phyloP scores from a whole-genome alignment of 2,797 vertebrate genomes.

The Lophotriccus pileatus region DNA sequence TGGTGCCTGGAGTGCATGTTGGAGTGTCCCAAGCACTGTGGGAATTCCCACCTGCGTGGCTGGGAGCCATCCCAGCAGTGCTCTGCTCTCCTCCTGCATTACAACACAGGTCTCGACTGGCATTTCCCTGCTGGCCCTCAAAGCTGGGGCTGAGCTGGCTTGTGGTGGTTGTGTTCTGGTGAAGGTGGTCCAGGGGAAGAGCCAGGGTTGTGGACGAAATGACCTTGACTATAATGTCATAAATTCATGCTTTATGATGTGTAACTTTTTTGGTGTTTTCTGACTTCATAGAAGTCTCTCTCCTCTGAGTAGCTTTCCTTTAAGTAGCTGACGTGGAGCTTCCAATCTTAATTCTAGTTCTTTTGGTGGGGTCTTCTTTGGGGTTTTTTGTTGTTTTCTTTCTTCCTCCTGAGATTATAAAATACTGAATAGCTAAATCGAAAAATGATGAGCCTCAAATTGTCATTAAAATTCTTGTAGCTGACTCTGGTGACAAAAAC shows the following conservation, averaged over 20 bases:
- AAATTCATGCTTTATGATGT: not conserved
- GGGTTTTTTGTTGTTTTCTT: not conserved
- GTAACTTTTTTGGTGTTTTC: not conserved
- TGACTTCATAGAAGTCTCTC: not conserved
- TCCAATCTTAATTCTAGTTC: not conserved
- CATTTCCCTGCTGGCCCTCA: not conserved
- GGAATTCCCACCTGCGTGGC: not conserved
- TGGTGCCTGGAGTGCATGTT: not conserved
- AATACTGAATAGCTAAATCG: not conserved
- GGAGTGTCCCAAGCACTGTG: not conserved
- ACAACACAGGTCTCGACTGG: not conserved
- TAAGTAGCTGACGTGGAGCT: not conserved
- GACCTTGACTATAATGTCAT: not conserved
- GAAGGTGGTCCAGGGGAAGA: not conserved
- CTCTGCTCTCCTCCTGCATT: not conserved
- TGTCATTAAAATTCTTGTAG: not conserved
- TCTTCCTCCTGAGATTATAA: not conserved
- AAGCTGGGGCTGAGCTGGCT: not conserved
- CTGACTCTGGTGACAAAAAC: conserved; percentile 6
- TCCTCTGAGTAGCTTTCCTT: not conserved
- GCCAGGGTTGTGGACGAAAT: not conserved
- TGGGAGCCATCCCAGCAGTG: not conserved
- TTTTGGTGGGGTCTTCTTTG: not conserved
- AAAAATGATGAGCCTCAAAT: not conserved
- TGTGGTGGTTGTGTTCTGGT: not conserved